Evolutionary conservation across 1,140 invertebrate species (phyloP).

Genomic region (Papilio glaucus): DNA sequence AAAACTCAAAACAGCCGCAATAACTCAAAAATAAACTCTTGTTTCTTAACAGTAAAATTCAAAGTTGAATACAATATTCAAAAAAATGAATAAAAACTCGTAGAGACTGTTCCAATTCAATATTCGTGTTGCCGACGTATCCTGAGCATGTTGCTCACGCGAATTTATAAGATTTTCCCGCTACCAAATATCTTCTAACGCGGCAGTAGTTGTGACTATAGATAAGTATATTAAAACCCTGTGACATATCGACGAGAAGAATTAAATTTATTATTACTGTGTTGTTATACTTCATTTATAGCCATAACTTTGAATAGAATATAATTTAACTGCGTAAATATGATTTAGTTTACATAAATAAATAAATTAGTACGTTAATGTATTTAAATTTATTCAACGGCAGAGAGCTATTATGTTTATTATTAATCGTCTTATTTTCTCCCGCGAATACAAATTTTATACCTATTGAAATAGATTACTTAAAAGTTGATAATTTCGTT

Average conservation of each 20-base stretch:
- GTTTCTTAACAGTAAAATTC: too few relatives aligned
- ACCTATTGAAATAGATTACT: not conserved
- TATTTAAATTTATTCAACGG: not conserved
- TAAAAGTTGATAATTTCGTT: not conserved
- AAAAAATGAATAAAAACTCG: too few relatives aligned
- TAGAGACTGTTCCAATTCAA: too few relatives aligned
- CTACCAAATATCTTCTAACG: too few relatives aligned
- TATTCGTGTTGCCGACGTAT: too few relatives aligned
- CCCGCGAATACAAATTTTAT: not conserved
- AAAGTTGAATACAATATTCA: too few relatives aligned
- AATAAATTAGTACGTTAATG: not conserved
- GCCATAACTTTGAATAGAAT: not conserved
- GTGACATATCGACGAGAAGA: not conserved
- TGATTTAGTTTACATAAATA: not conserved
- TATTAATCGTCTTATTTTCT: not conserved
- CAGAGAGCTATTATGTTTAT: not conserved
- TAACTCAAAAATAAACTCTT: too few relatives aligned
- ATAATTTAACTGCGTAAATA: not conserved
- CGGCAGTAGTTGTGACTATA: too few relatives aligned
- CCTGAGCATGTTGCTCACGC: too few relatives aligned
- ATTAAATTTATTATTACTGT: not conserved
- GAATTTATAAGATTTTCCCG: too few relatives aligned
- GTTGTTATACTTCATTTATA: not conserved
- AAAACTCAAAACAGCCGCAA: too few relatives aligned
- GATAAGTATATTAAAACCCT: too few relatives aligned